Percentiles rank a stretch among this genome's conserved stretches.
These are phyloP conservation scores for Erythrocercus mccallii DNA, from an alignment of 2,113 vertebrate genomes.

Conservation along the genomic window DNA sequence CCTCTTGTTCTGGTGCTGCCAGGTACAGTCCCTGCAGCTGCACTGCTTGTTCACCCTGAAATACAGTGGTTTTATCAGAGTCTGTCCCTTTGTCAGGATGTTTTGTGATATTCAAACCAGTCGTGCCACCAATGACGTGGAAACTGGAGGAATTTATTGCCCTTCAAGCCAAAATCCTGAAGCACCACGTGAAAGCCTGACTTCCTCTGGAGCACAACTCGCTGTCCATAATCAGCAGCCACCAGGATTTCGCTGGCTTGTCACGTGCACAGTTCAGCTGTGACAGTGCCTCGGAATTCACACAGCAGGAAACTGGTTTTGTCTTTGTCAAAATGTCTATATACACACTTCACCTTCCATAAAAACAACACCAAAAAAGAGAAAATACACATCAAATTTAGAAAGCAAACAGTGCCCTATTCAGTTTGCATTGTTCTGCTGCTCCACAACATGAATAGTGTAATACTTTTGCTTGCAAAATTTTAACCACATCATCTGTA, in stretches of 20 bases:
- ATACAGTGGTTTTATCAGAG: background rate
- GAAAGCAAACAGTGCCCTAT: background rate
- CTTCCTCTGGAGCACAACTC: background rate
- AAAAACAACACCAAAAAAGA: background rate
- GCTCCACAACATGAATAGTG: background rate
- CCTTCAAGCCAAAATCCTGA: background rate
- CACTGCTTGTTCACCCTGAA: background rate
- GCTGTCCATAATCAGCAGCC: background rate
- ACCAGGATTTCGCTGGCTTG: background rate
- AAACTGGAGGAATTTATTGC: background rate
- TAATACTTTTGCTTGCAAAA: background rate
- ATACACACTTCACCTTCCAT: background rate
- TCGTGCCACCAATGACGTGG: background rate
- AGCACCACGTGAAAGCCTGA: background rate
- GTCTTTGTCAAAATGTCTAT: background rate
- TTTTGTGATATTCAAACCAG: background rate
- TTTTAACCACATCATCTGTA: background rate
- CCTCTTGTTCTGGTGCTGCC: background rate
- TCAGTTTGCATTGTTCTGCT: background rate
- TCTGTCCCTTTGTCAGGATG: background rate
- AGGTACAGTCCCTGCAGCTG: background rate
- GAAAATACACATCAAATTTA: background rate
- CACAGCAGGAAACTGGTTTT: background rate
- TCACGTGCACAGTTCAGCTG: background rate
- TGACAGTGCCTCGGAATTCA: background rate